phyloP scores from a whole-genome alignment of 2,888 invertebrate genomes.

The Orthosia cruda region DNA sequence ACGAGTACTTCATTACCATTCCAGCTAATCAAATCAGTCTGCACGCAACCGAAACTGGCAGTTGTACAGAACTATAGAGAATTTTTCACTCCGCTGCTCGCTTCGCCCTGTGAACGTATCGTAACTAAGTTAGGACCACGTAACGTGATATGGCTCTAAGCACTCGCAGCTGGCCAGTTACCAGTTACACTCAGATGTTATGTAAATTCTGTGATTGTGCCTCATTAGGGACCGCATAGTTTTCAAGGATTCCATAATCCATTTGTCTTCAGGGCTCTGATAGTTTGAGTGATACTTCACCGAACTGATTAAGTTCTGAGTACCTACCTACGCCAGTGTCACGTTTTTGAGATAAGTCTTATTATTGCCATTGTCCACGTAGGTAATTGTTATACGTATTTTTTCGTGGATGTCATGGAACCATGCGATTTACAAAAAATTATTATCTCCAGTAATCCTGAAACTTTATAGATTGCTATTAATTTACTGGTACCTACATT shows the following conservation, averaged over 20 bases:
- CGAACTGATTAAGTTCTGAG: slow-evolving; percentile 5
- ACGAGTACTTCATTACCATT: too few species aligned
- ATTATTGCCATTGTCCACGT: neutral
- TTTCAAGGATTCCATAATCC: slow-evolving; percentile 42
- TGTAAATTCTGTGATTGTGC: slow-evolving; percentile 52
- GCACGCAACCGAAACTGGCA: too few species aligned
- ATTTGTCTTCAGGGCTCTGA: slow-evolving; percentile 18
- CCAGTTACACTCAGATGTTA: slow-evolving; percentile 39
- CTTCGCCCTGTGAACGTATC: neutral
- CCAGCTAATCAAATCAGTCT: too few species aligned
- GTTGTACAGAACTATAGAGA: neutral
- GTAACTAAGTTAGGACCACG: slow-evolving; percentile 38
- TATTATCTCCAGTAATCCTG: neutral
- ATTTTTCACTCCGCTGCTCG: neutral
- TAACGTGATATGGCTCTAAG: slow-evolving; percentile 48
- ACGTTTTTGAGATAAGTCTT: neutral
- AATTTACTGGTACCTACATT: slow-evolving; percentile 3
- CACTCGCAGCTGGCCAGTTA: slow-evolving; percentile 46
- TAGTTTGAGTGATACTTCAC: slow-evolving; percentile 4
- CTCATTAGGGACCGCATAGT: slow-evolving; percentile 45
- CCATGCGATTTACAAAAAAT: too few species aligned
- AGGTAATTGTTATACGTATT: neutral
- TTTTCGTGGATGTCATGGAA: neutral
- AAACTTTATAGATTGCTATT: neutral
- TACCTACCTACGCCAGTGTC: neutral